These are phyloP conservation scores for Campoletis raptor DNA, from an alignment of 2,888 invertebrate species.

Conservation along the genomic window DNA sequence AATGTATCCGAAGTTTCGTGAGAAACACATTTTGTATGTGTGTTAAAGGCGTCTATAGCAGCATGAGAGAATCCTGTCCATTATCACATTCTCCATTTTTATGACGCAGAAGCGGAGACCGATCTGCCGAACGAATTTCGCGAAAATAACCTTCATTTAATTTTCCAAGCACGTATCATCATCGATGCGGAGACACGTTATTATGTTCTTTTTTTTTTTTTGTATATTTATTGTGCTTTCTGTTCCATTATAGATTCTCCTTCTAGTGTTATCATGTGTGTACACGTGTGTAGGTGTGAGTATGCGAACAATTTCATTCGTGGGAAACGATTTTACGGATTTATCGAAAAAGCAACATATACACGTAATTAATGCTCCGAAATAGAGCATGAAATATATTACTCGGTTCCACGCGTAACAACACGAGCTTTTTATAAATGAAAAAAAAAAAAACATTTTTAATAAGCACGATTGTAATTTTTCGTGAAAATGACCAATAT, in stretches of 20 bases:
- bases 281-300: neutral
- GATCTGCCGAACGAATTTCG: conserved; percentile 38
- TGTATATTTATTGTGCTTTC: neutral
- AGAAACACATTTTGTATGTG: conserved; percentile 12
- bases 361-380: conserved; percentile 8
- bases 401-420: neutral
- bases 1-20: conserved; percentile 61
- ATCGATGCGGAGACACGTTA: conserved; percentile 34
- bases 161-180: conserved; percentile 59
- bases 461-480: neutral
- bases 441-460: neutral
- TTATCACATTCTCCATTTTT: conserved; percentile 65
- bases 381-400: conserved; percentile 8
- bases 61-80: conserved; percentile 45
- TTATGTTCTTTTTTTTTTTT: conserved; percentile 29
- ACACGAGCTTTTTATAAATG: neutral
- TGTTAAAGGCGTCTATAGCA: conserved; percentile 1
- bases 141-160: conserved; percentile 45
- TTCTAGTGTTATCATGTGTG: neutral
- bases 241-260: conserved; percentile 13
- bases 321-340: conserved; percentile 23
- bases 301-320: neutral
- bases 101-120: conserved; percentile 45
- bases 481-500: too few relatives aligned
- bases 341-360: conserved; percentile 16